Conservation (phyloP, 2,113 vertebrate genomes). For the Oceanites oceanicus region DNA sequence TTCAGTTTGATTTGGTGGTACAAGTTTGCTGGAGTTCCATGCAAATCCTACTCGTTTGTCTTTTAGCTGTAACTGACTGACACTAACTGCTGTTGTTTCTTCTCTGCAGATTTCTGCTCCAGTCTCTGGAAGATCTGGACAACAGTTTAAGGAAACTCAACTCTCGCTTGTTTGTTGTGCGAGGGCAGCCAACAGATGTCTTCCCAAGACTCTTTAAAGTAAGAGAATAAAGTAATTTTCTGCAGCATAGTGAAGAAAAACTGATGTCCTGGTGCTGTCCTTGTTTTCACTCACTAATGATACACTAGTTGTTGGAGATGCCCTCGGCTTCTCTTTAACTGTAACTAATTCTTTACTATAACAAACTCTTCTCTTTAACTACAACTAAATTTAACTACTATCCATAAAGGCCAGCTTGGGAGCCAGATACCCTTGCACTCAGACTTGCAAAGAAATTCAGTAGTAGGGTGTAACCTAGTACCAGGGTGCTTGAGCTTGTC, state of each 20-base stretch:
- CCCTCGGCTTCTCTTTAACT: background rate
- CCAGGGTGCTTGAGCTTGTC: background rate
- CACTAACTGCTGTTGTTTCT: background rate
- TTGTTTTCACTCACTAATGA: background rate
- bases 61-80: background rate
- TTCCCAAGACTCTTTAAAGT: slow-evolving; percentile 97
- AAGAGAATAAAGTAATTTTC: slow-evolving; percentile 1
- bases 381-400: background rate
- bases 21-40: background rate
- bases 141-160: slow-evolving; percentile 90
- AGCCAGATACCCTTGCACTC: background rate
- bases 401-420: background rate
- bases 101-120: slow-evolving; percentile 86
- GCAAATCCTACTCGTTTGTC: background rate
- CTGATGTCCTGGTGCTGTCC: background rate
- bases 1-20: background rate
- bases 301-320: background rate
- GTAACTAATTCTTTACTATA: background rate
- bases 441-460: background rate
- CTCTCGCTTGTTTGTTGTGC: slow-evolving; percentile 92
- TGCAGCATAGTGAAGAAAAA: background rate
- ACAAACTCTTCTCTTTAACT: background rate
- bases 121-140: slow-evolving; percentile 94
- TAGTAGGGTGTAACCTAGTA: background rate
- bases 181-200: slow-evolving; percentile 93